Percentiles rank a stretch among this genome's conserved stretches.
These are phyloP conservation scores for Furcula furcula DNA, from an alignment of 2,888 invertebrate species.

Conservation along the genomic window DNA sequence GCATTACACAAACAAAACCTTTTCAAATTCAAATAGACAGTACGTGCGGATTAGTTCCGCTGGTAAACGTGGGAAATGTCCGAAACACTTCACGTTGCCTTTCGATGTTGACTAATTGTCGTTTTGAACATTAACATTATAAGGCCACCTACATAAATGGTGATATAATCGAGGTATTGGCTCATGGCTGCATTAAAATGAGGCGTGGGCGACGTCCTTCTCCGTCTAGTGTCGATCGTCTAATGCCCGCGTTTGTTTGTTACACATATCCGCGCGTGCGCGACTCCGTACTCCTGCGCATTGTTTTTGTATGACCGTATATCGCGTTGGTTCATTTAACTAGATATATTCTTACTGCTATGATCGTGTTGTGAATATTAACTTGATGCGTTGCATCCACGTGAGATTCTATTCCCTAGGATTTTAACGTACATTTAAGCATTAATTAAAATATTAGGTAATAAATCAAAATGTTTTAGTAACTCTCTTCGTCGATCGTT, in stretches of 20 bases:
- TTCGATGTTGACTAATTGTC: conserved; percentile 30
- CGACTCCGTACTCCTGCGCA: conserved; percentile 47
- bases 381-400: conserved; percentile 27
- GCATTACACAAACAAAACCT: conserved; percentile 75
- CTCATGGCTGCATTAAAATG: conserved; percentile 54
- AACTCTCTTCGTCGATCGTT: conserved; percentile 19
- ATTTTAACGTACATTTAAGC: no score
- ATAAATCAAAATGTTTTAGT: no score
- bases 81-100: conserved; percentile 27
- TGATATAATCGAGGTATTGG: conserved; percentile 73
- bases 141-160: conserved; percentile 77
- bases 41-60: conserved; percentile 77
- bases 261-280: conserved; percentile 58
- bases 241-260: conserved; percentile 46
- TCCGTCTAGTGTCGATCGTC: conserved; percentile 49
- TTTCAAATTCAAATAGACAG: conserved; percentile 76
- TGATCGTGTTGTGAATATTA: conserved; percentile 61
- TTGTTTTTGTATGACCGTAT: conserved; percentile 72
- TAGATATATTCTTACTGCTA: conserved; percentile 61
- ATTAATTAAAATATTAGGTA: no score
- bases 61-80: conserved; percentile 67
- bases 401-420: no score
- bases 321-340: conserved; percentile 62
- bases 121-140: conserved; percentile 77
- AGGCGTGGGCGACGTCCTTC: conserved; percentile 73